These are phyloP conservation scores for Pangasius krempfi DNA, from an alignment of 2,797 vertebrate genomes.

Conservation along the genomic window DNA sequence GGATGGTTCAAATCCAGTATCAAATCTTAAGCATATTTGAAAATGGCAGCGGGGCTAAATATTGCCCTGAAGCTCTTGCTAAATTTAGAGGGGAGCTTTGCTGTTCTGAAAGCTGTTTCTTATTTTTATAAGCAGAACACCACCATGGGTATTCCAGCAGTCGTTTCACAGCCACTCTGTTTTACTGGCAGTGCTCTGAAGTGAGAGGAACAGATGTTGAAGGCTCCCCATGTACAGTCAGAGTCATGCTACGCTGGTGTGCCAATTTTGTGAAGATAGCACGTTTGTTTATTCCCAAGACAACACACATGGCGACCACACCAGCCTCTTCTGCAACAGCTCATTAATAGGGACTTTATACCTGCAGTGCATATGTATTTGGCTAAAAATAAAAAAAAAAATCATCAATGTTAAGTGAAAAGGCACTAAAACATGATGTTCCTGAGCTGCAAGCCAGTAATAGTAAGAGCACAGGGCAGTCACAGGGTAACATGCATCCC, in stretches of 20 bases:
- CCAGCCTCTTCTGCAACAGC: not conserved
- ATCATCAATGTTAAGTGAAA: not conserved
- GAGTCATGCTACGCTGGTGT: not conserved
- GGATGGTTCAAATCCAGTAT: slow-evolving; percentile 6
- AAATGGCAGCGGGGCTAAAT: slow-evolving; percentile 19
- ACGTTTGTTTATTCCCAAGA: not conserved
- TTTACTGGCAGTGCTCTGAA: slow-evolving; percentile 21
- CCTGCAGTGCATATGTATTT: not conserved
- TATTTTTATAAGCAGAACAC: slow-evolving; percentile 22
- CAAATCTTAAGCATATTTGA: not conserved
- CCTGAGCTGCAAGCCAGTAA: not conserved
- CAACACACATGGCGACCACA: not conserved
- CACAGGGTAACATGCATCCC: not conserved
- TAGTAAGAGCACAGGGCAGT: not conserved
- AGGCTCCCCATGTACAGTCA: slow-evolving; percentile 15
- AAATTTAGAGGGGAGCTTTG: slow-evolving; percentile 22
- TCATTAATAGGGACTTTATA: not conserved
- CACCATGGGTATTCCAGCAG: slow-evolving; percentile 32
- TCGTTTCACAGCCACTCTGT: slow-evolving; percentile 40
- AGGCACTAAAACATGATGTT: not conserved
- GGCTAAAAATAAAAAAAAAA: not conserved
- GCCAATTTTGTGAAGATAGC: not conserved
- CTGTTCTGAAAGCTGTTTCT: slow-evolving; percentile 4
- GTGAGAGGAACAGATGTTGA: slow-evolving; percentile 38
- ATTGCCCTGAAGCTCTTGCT: slow-evolving; percentile 3